Evolutionary conservation across 1,140 invertebrate genomes (phyloP).

Genomic region (Monochamus saltuarius): DNA sequence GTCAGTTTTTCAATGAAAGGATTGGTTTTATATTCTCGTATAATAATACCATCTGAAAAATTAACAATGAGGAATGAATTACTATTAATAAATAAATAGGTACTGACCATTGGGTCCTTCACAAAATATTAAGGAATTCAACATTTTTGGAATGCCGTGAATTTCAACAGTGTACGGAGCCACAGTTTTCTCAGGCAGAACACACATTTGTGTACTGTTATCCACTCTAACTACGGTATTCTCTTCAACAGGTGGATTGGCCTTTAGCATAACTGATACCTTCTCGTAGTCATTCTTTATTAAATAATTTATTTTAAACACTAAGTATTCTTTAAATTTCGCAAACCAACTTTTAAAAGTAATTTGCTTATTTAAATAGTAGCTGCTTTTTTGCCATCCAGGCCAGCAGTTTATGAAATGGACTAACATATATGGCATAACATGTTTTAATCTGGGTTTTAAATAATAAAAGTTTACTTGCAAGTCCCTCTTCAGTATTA

Average conservation of each 20-base stretch:
- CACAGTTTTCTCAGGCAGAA: constrained; percentile 22
- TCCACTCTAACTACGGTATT: constrained; percentile 14
- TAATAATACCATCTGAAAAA: constrained; percentile 8
- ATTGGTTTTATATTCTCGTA: constrained; percentile 6
- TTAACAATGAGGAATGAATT: background rate
- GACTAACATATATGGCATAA: constrained; percentile 32
- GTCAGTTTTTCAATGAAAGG: constrained; percentile 11
- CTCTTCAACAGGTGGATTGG: constrained; percentile 3
- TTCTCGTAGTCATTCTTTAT: constrained; percentile 18
- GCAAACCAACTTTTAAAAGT: constrained; percentile 30
- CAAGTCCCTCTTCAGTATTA: constrained; percentile 27
- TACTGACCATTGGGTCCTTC: constrained; percentile 23
- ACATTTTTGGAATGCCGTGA: constrained; percentile 16
- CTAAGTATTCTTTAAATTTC: constrained; percentile 33
- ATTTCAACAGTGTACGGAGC: constrained; percentile 28
- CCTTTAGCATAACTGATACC: background rate
- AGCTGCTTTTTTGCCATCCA: constrained; percentile 30
- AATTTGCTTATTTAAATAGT: constrained; percentile 29
- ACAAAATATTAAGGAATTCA: constrained; percentile 33
- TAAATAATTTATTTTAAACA: constrained; percentile 27
- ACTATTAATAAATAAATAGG: background rate
- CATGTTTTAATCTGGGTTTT: constrained; percentile 9
- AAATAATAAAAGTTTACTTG: constrained; percentile 21
- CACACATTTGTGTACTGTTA: constrained; percentile 25
- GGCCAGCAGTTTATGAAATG: constrained; percentile 35